Conservation (phyloP, 2,888 invertebrate genomes). For the Mythimna pallens region DNA sequence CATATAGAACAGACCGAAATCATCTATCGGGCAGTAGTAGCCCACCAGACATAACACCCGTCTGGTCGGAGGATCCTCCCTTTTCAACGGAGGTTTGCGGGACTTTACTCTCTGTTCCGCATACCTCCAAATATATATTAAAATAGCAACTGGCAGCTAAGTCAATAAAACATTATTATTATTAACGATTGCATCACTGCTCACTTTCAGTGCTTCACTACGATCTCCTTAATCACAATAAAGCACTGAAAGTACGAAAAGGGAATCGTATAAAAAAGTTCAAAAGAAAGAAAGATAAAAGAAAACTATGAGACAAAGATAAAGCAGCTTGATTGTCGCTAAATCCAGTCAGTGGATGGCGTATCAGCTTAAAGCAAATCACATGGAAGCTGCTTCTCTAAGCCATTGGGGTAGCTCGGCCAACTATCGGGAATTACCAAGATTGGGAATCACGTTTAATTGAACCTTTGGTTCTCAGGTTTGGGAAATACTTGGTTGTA, state of each 20-base stretch:
- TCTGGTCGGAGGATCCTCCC: no score
- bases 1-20: no score
- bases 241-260: neutral
- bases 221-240: no score
- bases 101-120: no score
- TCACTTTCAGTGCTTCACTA: no score
- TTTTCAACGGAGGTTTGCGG: no score
- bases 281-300: constrained; percentile 26
- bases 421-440: constrained; percentile 34
- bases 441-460: constrained; percentile 27
- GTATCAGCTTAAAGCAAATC: constrained; percentile 45
- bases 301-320: constrained; percentile 17
- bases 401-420: constrained; percentile 12
- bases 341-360: constrained; percentile 32
- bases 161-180: no score
- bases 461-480: neutral
- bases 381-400: constrained; percentile 49
- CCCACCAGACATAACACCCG: no score
- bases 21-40: no score
- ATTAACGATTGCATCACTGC: no score
- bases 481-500: neutral
- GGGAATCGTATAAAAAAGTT: neutral
- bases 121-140: no score
- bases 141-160: no score
- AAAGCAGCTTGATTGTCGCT: constrained; percentile 38